Conservation (phyloP, 2,888 invertebrate species). For the Volucella inflata region DNA sequence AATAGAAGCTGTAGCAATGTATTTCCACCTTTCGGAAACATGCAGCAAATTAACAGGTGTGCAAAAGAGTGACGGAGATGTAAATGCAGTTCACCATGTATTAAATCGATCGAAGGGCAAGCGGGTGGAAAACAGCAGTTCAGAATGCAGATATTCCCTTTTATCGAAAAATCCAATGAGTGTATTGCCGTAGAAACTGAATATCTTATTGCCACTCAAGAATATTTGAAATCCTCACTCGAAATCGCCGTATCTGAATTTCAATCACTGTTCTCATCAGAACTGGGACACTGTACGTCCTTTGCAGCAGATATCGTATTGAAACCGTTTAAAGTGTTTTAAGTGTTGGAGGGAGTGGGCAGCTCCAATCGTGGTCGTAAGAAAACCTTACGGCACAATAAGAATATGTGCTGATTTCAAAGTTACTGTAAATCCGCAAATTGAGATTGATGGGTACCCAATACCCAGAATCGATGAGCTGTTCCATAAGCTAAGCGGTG, state of each 20-base stretch:
- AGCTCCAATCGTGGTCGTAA: conserved; percentile 14
- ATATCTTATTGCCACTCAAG: neutral
- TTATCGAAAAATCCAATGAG: no score
- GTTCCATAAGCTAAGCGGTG: no score
- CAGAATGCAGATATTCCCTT: neutral
- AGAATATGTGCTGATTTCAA: conserved; percentile 10
- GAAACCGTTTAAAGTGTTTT: conserved; percentile 23
- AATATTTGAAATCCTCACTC: conserved; percentile 1
- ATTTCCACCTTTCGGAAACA: no score
- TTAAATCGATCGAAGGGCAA: no score
- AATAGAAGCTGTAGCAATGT: no score
- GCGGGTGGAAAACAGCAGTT: conserved; percentile 31
- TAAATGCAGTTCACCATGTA: no score
- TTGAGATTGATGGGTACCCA: conserved; percentile 63
- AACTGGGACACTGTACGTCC: conserved; percentile 14
- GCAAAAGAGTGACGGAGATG: no score
- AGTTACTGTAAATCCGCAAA: conserved; percentile 5
- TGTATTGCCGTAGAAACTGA: no score
- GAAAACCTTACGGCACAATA: neutral
- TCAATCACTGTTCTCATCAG: conserved; percentile 17
- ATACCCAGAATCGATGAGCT: conserved; percentile 57
- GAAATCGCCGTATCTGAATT: conserved; percentile 7
- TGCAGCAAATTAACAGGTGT: no score
- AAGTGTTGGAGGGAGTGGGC: conserved; percentile 32
- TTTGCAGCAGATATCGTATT: conserved; percentile 29